phyloP scores from a whole-genome alignment of 2,888 invertebrate species.

The Sclerodermus sp. region DNA sequence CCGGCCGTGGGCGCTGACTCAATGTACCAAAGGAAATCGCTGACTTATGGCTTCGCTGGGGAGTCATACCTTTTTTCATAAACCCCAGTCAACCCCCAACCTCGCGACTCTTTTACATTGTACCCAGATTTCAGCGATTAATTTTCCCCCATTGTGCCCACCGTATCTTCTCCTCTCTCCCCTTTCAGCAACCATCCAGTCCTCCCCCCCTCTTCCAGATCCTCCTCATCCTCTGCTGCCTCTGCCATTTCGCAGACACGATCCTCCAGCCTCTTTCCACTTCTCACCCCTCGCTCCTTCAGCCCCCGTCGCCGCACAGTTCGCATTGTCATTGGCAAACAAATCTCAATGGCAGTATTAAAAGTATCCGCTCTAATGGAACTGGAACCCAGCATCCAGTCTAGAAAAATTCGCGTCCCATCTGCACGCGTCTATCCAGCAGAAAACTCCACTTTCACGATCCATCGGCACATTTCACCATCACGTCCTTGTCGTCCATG shows the following conservation, averaged over 20 bases:
- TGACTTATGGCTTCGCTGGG: constrained; percentile 55
- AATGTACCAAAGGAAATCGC: constrained; percentile 57
- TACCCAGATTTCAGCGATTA: constrained; percentile 57
- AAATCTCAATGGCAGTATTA: constrained; percentile 55
- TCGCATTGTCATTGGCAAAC: constrained; percentile 56
- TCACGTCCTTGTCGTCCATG: no score
- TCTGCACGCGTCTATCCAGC: constrained; percentile 11
- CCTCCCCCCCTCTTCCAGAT: constrained; percentile 6
- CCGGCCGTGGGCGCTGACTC: constrained; percentile 40
- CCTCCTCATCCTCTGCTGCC: neutral
- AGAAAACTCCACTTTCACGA: no score
- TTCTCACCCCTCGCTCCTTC: constrained; percentile 6
- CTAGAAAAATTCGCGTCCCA: constrained; percentile 31
- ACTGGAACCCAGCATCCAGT: constrained; percentile 32
- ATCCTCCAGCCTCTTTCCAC: constrained; percentile 8
- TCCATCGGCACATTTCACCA: no score
- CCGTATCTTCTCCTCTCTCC: constrained; percentile 33
- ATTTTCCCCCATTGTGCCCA: constrained; percentile 51
- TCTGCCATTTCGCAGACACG: constrained; percentile 10
- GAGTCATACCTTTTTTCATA: constrained; percentile 52
- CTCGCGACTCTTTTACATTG: constrained; percentile 53
- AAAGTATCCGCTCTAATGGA: constrained; percentile 55
- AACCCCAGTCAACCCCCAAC: constrained; percentile 42
- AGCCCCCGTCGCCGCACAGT: constrained; percentile 34
- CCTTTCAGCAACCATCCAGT: constrained; percentile 5